These are phyloP conservation scores for Lydus trimaculatus DNA, from an alignment of 2,888 invertebrate genomes.

Conservation along the genomic window DNA sequence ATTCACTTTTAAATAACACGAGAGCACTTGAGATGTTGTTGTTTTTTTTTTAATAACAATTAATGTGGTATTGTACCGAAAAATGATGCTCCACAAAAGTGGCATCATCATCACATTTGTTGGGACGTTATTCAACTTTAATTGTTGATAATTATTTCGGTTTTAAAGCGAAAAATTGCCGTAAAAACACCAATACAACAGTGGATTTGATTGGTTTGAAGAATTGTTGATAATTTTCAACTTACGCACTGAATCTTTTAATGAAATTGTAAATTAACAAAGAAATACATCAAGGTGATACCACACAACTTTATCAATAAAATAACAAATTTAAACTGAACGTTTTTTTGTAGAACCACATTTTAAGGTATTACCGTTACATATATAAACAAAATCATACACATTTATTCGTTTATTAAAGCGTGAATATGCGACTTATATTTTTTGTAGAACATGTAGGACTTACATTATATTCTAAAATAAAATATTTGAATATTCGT, in stretches of 20 bases:
- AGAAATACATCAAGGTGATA: conserved; percentile 21
- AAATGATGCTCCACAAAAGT: neutral
- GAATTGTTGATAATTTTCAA: conserved; percentile 1
- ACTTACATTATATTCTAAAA: conserved; percentile 16
- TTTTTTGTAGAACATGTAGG: conserved; percentile 27
- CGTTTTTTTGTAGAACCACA: conserved; percentile 43
- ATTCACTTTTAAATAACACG: neutral
- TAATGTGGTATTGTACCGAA: neutral
- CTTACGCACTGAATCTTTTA: conserved; percentile 14
- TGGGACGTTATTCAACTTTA: neutral
- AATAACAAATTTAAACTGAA: conserved; percentile 43
- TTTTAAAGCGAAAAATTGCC: neutral
- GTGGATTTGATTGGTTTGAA: neutral
- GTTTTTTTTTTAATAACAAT: neutral
- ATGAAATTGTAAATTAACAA: neutral
- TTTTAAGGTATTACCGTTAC: conserved; percentile 52
- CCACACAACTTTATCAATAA: conserved; percentile 35
- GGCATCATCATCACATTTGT: neutral
- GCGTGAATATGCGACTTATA: conserved; percentile 48
- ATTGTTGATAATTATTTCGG: neutral
- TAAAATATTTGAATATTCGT: conserved; percentile 7
- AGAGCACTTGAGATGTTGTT: neutral
- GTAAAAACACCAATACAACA: no score
- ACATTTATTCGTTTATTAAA: conserved; percentile 56
- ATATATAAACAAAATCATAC: conserved; percentile 53